Evolutionary conservation across 1,140 invertebrate genomes (phyloP).

Genomic region (Drosophila teissieri): DNA sequence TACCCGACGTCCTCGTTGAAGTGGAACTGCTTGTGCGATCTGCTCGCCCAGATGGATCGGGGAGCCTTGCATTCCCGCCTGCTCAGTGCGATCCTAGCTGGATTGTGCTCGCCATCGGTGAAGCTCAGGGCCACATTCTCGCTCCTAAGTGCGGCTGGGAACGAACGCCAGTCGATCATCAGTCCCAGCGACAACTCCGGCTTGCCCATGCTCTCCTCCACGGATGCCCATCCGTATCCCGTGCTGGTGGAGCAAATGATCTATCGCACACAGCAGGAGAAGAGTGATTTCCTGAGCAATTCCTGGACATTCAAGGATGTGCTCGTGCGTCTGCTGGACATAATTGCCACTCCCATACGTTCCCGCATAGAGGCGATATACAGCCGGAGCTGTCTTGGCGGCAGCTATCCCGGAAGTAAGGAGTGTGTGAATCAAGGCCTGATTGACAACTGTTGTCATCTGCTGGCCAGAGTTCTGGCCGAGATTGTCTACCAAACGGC

Average conservation of each 20-base stretch:
- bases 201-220: constrained; percentile 89
- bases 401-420: constrained; percentile 47
- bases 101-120: constrained; percentile 91
- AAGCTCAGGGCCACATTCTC: constrained; percentile 92
- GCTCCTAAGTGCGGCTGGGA: constrained; percentile 85
- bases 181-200: constrained; percentile 90
- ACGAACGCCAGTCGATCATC: constrained; percentile 86
- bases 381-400: constrained; percentile 61
- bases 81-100: constrained; percentile 92
- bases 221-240: constrained; percentile 91
- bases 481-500: constrained; percentile 92
- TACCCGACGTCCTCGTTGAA: constrained; percentile 97
- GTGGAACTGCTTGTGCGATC: constrained; percentile 95
- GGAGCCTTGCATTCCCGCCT: constrained; percentile 87
- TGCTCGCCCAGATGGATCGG: constrained; percentile 91
- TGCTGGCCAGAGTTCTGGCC: constrained; percentile 93
- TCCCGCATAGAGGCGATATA: constrained; percentile 85
- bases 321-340: constrained; percentile 91
- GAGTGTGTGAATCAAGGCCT: constrained; percentile 85
- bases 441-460: constrained; percentile 93
- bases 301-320: constrained; percentile 94
- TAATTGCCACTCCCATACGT: constrained; percentile 92
- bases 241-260: constrained; percentile 93
- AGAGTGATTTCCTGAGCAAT: constrained; percentile 85
- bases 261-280: constrained; percentile 88